Percentiles rank a stretch among this genome's conserved stretches.
These are phyloP conservation scores for Coluber constrictor DNA, from an alignment of 2,797 vertebrate species.

Conservation along the genomic window DNA sequence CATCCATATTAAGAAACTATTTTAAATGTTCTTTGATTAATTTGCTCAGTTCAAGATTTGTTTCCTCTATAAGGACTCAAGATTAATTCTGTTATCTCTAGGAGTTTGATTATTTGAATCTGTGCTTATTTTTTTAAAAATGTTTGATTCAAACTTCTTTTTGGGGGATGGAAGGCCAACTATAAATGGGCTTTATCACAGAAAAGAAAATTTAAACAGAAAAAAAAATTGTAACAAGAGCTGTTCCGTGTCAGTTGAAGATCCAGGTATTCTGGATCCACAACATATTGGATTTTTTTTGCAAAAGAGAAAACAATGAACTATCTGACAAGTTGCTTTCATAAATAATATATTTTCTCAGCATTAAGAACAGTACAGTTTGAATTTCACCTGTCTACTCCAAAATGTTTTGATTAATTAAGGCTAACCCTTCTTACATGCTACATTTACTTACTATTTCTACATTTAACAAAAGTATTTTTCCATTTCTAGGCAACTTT, in stretches of 20 bases:
- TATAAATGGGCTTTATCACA: not conserved
- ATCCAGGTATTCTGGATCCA: not conserved
- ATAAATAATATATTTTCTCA: not conserved
- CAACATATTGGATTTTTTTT: not conserved
- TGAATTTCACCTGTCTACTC: not conserved
- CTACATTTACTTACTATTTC: not conserved
- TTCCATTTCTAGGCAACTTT: constrained; percentile 13
- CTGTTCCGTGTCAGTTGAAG: not conserved
- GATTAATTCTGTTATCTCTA: not conserved
- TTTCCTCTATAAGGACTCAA: not conserved
- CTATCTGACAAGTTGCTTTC: not conserved
- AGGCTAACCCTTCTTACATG: not conserved
- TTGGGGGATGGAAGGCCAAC: not conserved
- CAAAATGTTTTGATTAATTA: not conserved
- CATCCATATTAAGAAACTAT: not conserved
- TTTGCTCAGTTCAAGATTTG: not conserved
- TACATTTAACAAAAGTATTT: constrained; percentile 13
- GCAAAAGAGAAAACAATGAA: not conserved
- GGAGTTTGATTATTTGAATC: not conserved
- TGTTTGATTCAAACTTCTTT: not conserved
- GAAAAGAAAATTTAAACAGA: not conserved
- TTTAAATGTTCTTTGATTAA: not conserved
- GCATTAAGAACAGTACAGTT: not conserved
- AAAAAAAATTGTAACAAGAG: not conserved
- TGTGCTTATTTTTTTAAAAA: not conserved